Evolutionary conservation across 2,113 vertebrate species (phyloP), one percentile per base, ranked within the genome.

Genomic region (Callopanchax toddi): DNA sequence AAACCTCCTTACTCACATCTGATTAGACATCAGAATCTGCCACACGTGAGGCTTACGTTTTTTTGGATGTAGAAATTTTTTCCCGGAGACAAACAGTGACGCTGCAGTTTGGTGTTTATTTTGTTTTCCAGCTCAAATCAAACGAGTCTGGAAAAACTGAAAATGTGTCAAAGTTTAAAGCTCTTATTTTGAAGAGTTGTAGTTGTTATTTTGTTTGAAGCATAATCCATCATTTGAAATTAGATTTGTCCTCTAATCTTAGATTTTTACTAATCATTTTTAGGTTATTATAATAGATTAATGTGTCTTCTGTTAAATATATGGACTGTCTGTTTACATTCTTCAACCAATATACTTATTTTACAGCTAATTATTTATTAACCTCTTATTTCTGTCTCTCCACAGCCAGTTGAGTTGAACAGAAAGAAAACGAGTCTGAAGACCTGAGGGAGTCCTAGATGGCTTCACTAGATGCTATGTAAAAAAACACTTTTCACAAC

Each of bases 381-480:
- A 73, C 55, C 4, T 74, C 10, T 53, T 1, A 11, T 65, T 63
- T 75, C 6, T 68, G 4, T 78, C 23, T 68, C n/a, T 69, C 57
- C n/a, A 37, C 76, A 81, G 69, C 40, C 42, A 11, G 54, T 22
- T 29, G 45, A 55, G 36, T 60, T 25, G 45, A 60, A 58, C 57
- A 64, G 2, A 18, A 71, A 50, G 21, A 13, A 20, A 56, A 22
- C 5, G 58, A 52, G 20, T 60, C 40, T 6, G 20, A 70, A 4
- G 50, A 71, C 17, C 37, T 0, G 12, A 52, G 44, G 37, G 50
- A 52, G 40, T 43, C 42, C 25, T 29, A 65, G 62, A 78, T 20
- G 61, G 61, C 80, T 76, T 83, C 51, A 54, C 18, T 84, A 86
- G 67, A 81, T 39, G 74, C 56, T 72, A n/a, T 68, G 39, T 60